Evolutionary conservation across 2,888 invertebrate species (phyloP), one percentile per base, ranked within the genome.

Genomic region (Acleris emargana): DNA sequence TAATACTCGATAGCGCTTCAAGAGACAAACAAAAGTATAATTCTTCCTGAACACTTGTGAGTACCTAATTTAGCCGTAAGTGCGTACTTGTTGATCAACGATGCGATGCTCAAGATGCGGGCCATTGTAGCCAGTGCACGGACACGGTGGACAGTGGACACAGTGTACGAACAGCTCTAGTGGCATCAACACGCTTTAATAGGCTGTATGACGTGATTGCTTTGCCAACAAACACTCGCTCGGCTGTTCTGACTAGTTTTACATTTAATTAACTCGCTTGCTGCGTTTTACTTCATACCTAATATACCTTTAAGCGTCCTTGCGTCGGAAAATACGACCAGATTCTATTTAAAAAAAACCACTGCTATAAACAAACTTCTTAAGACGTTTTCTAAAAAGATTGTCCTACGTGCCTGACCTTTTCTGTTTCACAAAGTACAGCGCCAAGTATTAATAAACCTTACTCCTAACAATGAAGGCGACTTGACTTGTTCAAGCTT

Each of bases 391-490:
- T 43, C 25, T 55, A 38, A 20, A 55, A 60, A 55, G 18, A 45
- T 20, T 28, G 6, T 53, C 6, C 17, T 55, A 6, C 54, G 42
- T 4, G 43, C 22, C 55, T 57, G 38, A 13, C 38, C 13, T 38
- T 25, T 43, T 32, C 16, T 43, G 22, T 28, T 16, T 5, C 49
- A 54, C 54, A 60, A 60, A 64, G 64, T 43, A 64, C 49, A 43
- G 42, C 13, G 51, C 57, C 60, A 66, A 66, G 57, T 61, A 61
- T 66, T 66, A 60, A 66, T 66, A 66, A 61, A 60, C 55, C 66
- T 52, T 52, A 28, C 58, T 55, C 32, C 47, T 66, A 66, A 66
- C 60, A 61, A 61, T 52, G 64, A 45, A 43, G 59, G 54, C 6
- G 32, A 51, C 66, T 57, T 32, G 51, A 60, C 50, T 17, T 9